Evolutionary conservation across 2,888 invertebrate species (phyloP).

Genomic region (Patella caerulea): DNA sequence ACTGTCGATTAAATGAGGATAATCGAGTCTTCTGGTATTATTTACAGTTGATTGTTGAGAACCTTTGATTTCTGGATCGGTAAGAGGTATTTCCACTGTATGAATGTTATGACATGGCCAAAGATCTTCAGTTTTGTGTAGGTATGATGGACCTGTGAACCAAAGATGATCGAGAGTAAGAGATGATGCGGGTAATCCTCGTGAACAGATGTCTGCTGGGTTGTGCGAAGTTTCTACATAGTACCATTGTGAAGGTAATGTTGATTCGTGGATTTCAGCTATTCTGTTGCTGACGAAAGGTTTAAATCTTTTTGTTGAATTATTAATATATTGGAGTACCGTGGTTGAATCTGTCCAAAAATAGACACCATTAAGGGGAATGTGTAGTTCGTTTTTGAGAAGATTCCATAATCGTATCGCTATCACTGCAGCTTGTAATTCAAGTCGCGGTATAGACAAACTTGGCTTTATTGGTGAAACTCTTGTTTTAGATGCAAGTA

Average conservation of each 20-base stretch:
- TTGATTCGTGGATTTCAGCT: constrained; percentile 8
- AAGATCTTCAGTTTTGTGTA: not conserved
- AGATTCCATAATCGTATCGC: constrained; percentile 8
- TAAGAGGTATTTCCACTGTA: not conserved
- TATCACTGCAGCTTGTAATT: constrained; percentile 12
- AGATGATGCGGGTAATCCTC: not conserved
- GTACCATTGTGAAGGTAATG: not conserved
- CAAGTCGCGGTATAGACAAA: constrained; percentile 11
- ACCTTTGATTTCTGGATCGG: not conserved
- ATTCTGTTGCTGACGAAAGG: constrained; percentile 13
- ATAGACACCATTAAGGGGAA: not conserved
- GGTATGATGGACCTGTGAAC: constrained; percentile 8
- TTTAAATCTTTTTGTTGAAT: constrained; percentile 13
- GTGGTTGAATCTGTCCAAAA: not conserved
- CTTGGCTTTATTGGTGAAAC: constrained; percentile 13
- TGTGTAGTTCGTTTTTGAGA: not conserved
- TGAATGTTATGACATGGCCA: not conserved
- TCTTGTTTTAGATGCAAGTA: constrained; percentile 7
- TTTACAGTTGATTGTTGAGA: not conserved
- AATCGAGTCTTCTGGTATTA: not conserved
- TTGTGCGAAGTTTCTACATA: not conserved
- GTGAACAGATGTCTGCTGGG: constrained; percentile 9
- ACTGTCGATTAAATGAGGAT: no score
- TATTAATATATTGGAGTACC: constrained; percentile 13
- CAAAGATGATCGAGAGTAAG: constrained; percentile 5